These are phyloP conservation scores for Syngnathus typhle DNA, from an alignment of 2,113 vertebrate genomes.

Conservation along the genomic window DNA sequence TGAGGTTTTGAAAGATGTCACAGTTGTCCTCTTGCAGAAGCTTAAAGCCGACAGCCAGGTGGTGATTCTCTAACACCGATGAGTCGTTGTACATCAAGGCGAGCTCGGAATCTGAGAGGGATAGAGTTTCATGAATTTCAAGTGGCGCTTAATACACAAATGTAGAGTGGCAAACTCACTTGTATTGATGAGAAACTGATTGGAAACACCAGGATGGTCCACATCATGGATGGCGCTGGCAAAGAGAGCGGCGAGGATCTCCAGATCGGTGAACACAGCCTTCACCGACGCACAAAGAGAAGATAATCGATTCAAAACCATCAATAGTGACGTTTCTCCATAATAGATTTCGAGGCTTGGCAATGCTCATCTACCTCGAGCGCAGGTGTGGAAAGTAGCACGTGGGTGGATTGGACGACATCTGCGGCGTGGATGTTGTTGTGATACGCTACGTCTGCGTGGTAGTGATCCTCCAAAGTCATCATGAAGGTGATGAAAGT, in stretches of 20 bases:
- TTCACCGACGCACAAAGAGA: constrained; percentile 38
- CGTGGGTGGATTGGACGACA: constrained; percentile 85
- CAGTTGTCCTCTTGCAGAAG: constrained; percentile 88
- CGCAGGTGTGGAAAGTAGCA: constrained; percentile 82
- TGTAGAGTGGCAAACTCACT: constrained; percentile 71
- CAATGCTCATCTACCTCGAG: constrained; percentile 72
- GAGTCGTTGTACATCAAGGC: constrained; percentile 89
- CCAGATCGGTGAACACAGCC: constrained; percentile 88
- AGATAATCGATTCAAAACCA: neutral
- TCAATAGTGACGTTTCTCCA: neutral
- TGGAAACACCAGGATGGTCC: constrained; percentile 88
- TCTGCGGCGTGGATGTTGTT: constrained; percentile 90
- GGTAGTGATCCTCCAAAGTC: constrained; percentile 89
- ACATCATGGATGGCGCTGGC: constrained; percentile 89
- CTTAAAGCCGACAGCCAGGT: constrained; percentile 88
- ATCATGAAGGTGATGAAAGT: constrained; percentile 86
- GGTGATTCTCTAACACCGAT: constrained; percentile 89
- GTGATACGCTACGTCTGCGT: constrained; percentile 83
- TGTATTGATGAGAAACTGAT: constrained; percentile 94
- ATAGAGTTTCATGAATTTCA: neutral
- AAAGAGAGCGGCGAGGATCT: constrained; percentile 86
- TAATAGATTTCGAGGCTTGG: neutral
- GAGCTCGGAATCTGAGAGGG: constrained; percentile 77
- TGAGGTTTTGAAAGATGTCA: constrained; percentile 86
- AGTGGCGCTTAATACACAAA: constrained; percentile 3